Evolutionary conservation across 2,113 vertebrate species (phyloP), one percentile per base, ranked within the genome.

Genomic region (Meriones unguiculatus): DNA sequence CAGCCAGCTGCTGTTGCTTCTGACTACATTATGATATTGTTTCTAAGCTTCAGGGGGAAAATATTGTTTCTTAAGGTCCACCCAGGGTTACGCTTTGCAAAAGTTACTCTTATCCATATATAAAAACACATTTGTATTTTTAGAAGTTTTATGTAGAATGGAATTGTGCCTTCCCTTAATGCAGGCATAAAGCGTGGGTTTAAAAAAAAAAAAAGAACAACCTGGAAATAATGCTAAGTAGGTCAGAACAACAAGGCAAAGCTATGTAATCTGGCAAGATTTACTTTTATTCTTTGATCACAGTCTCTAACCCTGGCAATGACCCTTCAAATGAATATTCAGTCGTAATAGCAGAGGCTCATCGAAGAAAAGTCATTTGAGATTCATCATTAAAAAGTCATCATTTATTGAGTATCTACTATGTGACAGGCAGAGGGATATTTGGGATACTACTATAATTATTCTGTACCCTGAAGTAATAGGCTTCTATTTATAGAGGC

Each of bases 351-450:
- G 72, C 57, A 67, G 14, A 32, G 70, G 25, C 91, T 90, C 72
- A 65, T 91, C 76, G 96, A 82, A 93, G 65, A 59, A 73, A 90
- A 88, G 80, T 78, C 59, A 97, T 73, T 96, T 89, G 65, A 59
- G 73, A 84, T 35, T 93, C 50, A 92, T 92, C 77, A 93, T 89
- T 92, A 95, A 85, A 14, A 93, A 84, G 11, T 38, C 30, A 82
- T 93, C 62, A 80, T 93, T 97, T 98, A 95, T 73, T 97, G 95
- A 98, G 70, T 75, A 80, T 96, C 93, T 96, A 80, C 82, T 95
- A 78, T 76, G 64, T 93, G 82, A 91, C 50, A 95, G 35, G 24
- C 64, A 77, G 14, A 75, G 78, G 50, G 57, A 77, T 93, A 90
- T 75, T 95, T 91, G 93, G 73, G 50, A 89, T 87, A 90, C 72